Evolutionary conservation across 2,888 invertebrate species (phyloP).

Genomic region (Mesoligia furuncula): DNA sequence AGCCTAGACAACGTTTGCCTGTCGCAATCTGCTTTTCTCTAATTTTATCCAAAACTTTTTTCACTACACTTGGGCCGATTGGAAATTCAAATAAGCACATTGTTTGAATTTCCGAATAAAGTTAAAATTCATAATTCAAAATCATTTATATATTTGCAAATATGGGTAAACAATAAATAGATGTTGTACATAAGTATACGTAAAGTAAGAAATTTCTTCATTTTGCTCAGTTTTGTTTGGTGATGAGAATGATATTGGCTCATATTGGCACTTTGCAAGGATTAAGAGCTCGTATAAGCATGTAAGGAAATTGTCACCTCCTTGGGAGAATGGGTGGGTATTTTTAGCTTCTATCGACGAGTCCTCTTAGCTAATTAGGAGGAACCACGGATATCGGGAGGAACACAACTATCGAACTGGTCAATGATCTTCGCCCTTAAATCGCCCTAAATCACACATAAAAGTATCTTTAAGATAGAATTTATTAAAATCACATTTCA

Average conservation of each 20-base stretch:
- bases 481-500: background rate
- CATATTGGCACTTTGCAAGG: background rate
- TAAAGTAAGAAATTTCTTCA: background rate
- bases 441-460: background rate
- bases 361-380: background rate
- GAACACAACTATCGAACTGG: background rate
- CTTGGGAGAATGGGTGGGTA: background rate
- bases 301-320: background rate
- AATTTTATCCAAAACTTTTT: background rate
- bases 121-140: background rate
- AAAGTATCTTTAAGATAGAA: no score
- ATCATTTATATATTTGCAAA: background rate
- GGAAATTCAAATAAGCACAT: no score
- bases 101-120: background rate
- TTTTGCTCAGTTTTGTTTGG: background rate
- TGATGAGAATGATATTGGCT: background rate
- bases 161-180: background rate
- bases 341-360: background rate
- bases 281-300: background rate
- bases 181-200: background rate
- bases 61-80: background rate
- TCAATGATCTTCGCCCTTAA: background rate
- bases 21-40: background rate
- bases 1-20: background rate
- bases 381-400: no score